phyloP scores from a whole-genome alignment of 1,140 invertebrate genomes.

The Scaptomyza montana region DNA sequence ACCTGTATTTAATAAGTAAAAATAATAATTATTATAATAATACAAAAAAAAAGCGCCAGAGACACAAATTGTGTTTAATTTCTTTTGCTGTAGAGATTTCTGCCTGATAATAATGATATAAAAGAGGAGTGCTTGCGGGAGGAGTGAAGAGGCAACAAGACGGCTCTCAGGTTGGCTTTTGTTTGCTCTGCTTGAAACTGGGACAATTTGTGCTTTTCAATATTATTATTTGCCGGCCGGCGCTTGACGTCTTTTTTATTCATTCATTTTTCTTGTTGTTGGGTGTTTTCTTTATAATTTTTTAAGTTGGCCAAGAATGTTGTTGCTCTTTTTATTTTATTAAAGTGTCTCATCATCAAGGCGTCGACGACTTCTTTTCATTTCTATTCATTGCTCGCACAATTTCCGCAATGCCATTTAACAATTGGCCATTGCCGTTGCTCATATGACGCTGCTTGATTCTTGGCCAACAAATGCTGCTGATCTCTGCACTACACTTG shows the following conservation, averaged over 20 bases:
- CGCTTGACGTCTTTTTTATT: slow-evolving; percentile 50
- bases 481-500: slow-evolving; percentile 14
- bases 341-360: slow-evolving; percentile 7
- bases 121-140: neutral
- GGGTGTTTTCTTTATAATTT: slow-evolving; percentile 24
- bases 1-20: slow-evolving; percentile 64
- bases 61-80: slow-evolving; percentile 74
- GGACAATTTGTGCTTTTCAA: slow-evolving; percentile 67
- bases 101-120: slow-evolving; percentile 14
- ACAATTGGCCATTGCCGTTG: slow-evolving; percentile 58
- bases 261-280: slow-evolving; percentile 4
- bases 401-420: slow-evolving; percentile 75
- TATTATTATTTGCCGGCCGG: slow-evolving; percentile 23
- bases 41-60: neutral
- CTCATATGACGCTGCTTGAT: slow-evolving; percentile 21
- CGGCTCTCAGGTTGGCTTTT: slow-evolving; percentile 31
- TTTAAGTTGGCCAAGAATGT: slow-evolving; percentile 53
- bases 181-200: slow-evolving; percentile 53
- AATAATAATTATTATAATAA: slow-evolving; percentile 45
- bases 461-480: slow-evolving; percentile 22
- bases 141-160: neutral
- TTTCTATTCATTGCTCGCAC: slow-evolving; percentile 64
- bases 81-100: slow-evolving; percentile 50
- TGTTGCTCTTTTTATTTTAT: slow-evolving; percentile 4
- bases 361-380: slow-evolving; percentile 45